A percentile compares a stretch with the other conserved stretches of the same genome.
These are phyloP conservation scores for Muscicapa adusta DNA, from an alignment of 2,113 vertebrate species.

Conservation along the genomic window DNA sequence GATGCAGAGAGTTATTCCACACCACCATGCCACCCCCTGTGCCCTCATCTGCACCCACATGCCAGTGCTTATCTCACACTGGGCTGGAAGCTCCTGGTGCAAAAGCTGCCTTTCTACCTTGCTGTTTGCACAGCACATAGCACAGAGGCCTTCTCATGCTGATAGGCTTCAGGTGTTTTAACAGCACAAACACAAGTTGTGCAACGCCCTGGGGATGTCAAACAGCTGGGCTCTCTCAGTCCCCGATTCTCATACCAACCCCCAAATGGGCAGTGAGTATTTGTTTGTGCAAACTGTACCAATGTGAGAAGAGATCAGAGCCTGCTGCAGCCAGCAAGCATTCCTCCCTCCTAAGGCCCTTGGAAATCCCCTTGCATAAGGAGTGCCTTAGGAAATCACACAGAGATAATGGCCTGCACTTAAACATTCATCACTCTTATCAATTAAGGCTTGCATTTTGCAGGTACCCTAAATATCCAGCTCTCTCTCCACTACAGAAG, in stretches of 20 bases:
- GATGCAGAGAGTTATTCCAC: accelerated
- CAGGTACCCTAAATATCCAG: neutral
- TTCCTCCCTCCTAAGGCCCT: neutral
- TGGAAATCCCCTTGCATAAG: constrained; percentile 25
- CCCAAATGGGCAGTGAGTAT: neutral
- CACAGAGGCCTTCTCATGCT: neutral
- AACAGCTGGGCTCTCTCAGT: neutral
- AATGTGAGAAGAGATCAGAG: neutral
- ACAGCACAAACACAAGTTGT: constrained; percentile 17
- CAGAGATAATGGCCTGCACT: accelerated
- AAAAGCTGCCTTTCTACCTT: neutral
- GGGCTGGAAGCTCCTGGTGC: neutral
- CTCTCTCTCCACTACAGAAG: neutral
- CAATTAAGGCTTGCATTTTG: neutral
- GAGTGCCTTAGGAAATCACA: neutral
- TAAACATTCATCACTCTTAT: neutral
- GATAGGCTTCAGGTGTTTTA: constrained; percentile 15
- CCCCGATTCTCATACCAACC: neutral
- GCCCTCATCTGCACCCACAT: neutral
- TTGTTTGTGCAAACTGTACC: neutral
- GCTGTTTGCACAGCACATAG: constrained; percentile 44
- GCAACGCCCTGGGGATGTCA: constrained; percentile 5
- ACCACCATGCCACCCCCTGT: neutral
- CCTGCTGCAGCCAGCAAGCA: neutral
- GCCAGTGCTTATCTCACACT: neutral